Percentiles rank a stretch among this genome's conserved stretches.
phyloP scores from a whole-genome alignment of 1,140 invertebrate genomes.

The Euglossa dilemma region DNA sequence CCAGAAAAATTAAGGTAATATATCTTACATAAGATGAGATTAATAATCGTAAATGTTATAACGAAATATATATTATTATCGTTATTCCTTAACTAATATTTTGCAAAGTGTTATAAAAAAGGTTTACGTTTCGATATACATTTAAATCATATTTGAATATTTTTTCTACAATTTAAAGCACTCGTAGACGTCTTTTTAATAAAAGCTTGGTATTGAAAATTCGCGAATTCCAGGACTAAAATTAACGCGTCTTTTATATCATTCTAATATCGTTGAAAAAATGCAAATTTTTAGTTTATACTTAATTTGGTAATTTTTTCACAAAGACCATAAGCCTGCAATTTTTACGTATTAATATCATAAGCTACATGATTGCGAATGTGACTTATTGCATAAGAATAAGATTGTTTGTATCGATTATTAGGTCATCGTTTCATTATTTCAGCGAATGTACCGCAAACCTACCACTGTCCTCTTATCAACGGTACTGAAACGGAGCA shows the following conservation, averaged over 20 bases:
- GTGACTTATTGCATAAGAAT: slow-evolving; percentile 2
- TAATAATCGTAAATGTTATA: background rate
- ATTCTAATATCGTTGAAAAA: too few relatives aligned
- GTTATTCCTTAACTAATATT: background rate
- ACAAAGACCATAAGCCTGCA: background rate
- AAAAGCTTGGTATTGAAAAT: too few relatives aligned
- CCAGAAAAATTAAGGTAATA: too few relatives aligned
- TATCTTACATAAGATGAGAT: background rate
- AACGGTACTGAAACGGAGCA: slow-evolving; percentile 4
- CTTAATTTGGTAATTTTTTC: background rate
- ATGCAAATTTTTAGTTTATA: background rate
- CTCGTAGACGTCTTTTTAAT: too few relatives aligned
- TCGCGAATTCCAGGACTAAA: too few relatives aligned
- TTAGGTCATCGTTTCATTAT: slow-evolving; percentile 34
- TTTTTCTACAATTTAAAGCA: too few relatives aligned
- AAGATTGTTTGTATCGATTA: slow-evolving; percentile 33
- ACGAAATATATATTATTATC: background rate
- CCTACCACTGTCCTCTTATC: slow-evolving; percentile 30
- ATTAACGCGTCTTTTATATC: background rate
- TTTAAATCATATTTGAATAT: too few relatives aligned
- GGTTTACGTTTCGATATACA: too few relatives aligned
- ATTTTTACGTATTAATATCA: background rate
- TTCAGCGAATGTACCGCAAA: slow-evolving; percentile 8
- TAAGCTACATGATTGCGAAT: background rate
- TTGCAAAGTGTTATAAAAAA: too few relatives aligned